Conservation (phyloP, 2,797 vertebrate genomes). For the Semotilus atromaculatus region DNA sequence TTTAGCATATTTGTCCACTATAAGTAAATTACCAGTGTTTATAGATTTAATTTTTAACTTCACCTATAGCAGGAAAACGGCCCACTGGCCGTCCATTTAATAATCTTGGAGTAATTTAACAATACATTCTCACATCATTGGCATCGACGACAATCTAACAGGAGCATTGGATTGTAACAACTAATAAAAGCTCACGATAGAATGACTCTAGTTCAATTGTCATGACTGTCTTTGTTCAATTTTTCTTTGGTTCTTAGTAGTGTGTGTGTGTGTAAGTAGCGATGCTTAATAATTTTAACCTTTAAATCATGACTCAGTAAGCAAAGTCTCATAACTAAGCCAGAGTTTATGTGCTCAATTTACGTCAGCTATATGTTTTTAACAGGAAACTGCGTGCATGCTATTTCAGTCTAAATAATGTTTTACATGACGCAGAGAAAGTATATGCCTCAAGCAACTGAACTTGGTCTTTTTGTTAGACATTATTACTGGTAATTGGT, state of each 20-base stretch:
- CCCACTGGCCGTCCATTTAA: not conserved
- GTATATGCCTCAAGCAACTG: not conserved
- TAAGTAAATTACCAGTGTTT: not conserved
- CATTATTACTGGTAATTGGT: not conserved
- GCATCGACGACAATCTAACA: not conserved
- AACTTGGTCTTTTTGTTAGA: not conserved
- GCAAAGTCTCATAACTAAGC: not conserved
- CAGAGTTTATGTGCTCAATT: not conserved
- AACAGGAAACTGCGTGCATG: not conserved
- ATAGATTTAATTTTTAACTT: not conserved
- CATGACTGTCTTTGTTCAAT: no score
- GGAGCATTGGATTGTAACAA: not conserved
- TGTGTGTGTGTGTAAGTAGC: not conserved
- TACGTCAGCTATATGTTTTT: not conserved
- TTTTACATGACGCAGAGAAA: not conserved
- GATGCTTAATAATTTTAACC: not conserved
- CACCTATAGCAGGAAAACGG: not conserved
- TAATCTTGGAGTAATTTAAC: not conserved
- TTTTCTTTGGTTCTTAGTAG: not conserved
- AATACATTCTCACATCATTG: not conserved
- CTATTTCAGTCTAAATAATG: not conserved
- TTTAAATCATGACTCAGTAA: conserved; percentile 11
- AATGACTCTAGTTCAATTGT: no score
- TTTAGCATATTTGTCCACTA: not conserved
- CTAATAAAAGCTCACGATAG: not conserved